These are phyloP conservation scores for Misgurnus mizolepis DNA, from an alignment of 2,113 vertebrate species.

Conservation along the genomic window DNA sequence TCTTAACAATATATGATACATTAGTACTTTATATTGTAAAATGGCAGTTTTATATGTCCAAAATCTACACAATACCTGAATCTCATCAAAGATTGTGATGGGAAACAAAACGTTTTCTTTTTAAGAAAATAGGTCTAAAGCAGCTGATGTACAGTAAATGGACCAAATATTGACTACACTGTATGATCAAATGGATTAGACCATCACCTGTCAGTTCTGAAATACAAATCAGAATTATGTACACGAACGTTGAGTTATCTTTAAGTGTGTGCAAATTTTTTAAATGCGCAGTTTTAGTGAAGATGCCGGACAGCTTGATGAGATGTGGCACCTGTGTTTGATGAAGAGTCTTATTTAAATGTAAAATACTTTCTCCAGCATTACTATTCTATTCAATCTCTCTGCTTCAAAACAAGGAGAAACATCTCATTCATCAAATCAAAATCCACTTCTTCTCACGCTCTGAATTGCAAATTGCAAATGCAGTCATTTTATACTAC, in stretches of 20 bases:
- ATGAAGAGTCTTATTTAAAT: constrained; percentile 47
- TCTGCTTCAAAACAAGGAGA: constrained; percentile 37
- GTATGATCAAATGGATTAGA: no score
- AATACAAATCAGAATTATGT: no score
- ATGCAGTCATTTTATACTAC: neutral
- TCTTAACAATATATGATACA: no score
- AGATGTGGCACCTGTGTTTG: constrained; percentile 36
- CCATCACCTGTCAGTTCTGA: no score
- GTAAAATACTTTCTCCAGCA: constrained; percentile 32
- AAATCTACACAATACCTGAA: no score
- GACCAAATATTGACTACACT: no score
- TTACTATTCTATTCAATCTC: constrained; percentile 39
- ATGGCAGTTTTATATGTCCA: no score
- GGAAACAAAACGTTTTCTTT: no score
- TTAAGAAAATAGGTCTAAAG: no score
- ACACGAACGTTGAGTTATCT: neutral
- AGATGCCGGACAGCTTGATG: constrained; percentile 14
- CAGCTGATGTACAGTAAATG: no score
- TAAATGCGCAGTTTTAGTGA: constrained; percentile 14
- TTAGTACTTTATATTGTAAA: no score
- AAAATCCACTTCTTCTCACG: constrained; percentile 25
- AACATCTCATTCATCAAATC: constrained; percentile 37
- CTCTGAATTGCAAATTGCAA: constrained; percentile 31
- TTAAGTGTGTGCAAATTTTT: neutral
- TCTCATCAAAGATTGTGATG: no score